Evolutionary conservation across 2,113 vertebrate genomes (phyloP), one percentile per base, ranked within the genome.

Genomic region (Brevimyrus niger): DNA sequence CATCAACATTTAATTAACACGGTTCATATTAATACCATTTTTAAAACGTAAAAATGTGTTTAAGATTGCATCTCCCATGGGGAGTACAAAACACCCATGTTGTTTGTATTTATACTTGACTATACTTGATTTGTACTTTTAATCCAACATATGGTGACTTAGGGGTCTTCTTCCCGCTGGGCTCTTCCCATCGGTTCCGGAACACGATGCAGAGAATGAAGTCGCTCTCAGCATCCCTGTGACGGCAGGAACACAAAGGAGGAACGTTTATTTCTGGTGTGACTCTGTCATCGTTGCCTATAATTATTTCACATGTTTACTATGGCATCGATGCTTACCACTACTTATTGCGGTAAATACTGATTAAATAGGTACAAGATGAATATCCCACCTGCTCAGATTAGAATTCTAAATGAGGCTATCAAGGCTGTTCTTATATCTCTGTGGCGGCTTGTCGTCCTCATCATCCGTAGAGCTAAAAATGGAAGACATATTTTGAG

Each of bases 341-440:
- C 42, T 42, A 84, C 21, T 50, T 31, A 53, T 51, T 86, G 31
- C n/a, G 1, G n/a, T 31, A 65, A 65, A 27, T 65, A 65, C 27
- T 65, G n/a, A 69, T 42, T 11, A 86, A 48, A 13, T n/a, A 38
- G 10, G 48, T 13, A 8, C 35, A 53, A n/a, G 44, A 31, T 86
- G 69, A 42, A 88, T 80, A 80, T 51, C 73, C 44, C 35, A 88
- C 69, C 69, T 87, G 38, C 58, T 69, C 46, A 44, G n/a, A 35
- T n/a, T 35, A 27, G 23, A 53, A 9, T 51, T 55, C 88, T 95
- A 95, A 23, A 96, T 89, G 84, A 96, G 94, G 90, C 94, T 95
- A 90, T 95, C 95, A 2, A 73, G 89, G 89, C 95, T 95, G 92
- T 90, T 96, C 91, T 91, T 96, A 93, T 95, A 96, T 80, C 89